Evolutionary conservation across 2,797 vertebrate species (phyloP), one percentile per base, ranked within the genome.

Genomic region (Urophycis tenuis): DNA sequence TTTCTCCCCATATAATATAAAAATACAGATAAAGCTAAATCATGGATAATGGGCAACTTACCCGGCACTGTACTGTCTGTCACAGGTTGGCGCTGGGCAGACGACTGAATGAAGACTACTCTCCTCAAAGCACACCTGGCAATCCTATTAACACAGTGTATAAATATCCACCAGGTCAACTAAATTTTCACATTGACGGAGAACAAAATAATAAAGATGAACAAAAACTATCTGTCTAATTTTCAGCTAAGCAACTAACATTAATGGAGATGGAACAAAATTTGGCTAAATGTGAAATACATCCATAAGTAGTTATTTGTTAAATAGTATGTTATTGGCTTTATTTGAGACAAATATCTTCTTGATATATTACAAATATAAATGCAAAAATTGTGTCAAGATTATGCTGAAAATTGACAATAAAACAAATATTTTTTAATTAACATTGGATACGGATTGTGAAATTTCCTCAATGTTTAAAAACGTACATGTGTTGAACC

Each of bases 141-240:
- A 93, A 93, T 93, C 92, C 92, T 86, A 91, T 93, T 93, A 93
- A 77, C 74, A 0, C 71, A 45, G 53, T 33, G 88, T 67, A 92
- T 90, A 90, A 92, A 80, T 83, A 85, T 78, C 85, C 78, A 81
- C 75, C 79, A 69, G 76, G 76, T 79, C 33, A 12, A 67, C 25
- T 29, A 10, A 67, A 19, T 75, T 71, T 75, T 79, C 73, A 81
- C 82, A 85, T 71, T 76, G 72, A 79, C 74, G 75, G 69, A 82
- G 36, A 2, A 78, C 79, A 72, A 74, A 22, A 78, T 73, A 79
- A 36, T 77, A 85, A 79, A 60, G 78, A 73, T 35, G 77, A 73
- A 74, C 53, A n/a, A 29, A 77, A 60, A 7, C 22, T 10, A n/a
- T 60, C 11, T 67, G 60, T 29, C 25, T 67, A 67, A 67, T 30